phyloP scores from a whole-genome alignment of 2,797 vertebrate genomes.

The Furcifer pardalis region DNA sequence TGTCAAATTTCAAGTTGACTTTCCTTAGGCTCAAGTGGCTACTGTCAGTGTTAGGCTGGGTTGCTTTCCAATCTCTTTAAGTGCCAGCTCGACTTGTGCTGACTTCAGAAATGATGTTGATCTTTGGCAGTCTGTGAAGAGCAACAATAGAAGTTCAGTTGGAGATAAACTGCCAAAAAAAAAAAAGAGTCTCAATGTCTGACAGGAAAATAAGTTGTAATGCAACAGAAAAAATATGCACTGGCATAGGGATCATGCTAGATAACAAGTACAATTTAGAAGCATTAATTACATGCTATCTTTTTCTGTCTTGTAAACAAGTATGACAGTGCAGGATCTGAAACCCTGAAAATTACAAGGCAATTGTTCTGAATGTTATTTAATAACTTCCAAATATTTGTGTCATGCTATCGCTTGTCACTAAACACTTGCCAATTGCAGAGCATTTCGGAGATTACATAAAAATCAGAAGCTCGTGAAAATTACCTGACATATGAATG shows the following conservation, averaged over 20 bases:
- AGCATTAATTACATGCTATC: slow-evolving; percentile 23
- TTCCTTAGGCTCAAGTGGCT: slow-evolving; percentile 1
- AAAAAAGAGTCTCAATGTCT: slow-evolving; percentile 19
- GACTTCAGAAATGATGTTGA: slow-evolving; percentile 31
- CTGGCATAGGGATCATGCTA: slow-evolving; percentile 19
- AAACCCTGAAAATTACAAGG: slow-evolving; percentile 15
- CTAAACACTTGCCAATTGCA: slow-evolving; percentile 36
- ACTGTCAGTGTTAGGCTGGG: neutral
- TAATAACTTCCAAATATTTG: slow-evolving; percentile 52
- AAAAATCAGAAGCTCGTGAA: slow-evolving; percentile 2
- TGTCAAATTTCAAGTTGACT: slow-evolving; percentile 6
- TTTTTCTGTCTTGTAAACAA: slow-evolving; percentile 44
- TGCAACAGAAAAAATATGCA: neutral
- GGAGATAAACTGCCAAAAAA: slow-evolving; percentile 25
- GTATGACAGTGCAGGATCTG: slow-evolving; percentile 20
- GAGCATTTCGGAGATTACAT: neutral
- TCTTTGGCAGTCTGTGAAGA: slow-evolving; percentile 29
- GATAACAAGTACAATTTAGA: slow-evolving; percentile 26
- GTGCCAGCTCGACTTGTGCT: neutral
- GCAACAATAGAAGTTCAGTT: slow-evolving; percentile 6
- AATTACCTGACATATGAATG: neutral
- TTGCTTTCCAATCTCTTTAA: slow-evolving; percentile 2
- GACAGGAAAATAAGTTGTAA: slow-evolving; percentile 32
- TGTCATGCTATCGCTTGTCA: slow-evolving; percentile 26
- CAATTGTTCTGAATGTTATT: slow-evolving; percentile 29